Conservation (phyloP, 2,888 invertebrate species). For the Microchrysa polita region DNA sequence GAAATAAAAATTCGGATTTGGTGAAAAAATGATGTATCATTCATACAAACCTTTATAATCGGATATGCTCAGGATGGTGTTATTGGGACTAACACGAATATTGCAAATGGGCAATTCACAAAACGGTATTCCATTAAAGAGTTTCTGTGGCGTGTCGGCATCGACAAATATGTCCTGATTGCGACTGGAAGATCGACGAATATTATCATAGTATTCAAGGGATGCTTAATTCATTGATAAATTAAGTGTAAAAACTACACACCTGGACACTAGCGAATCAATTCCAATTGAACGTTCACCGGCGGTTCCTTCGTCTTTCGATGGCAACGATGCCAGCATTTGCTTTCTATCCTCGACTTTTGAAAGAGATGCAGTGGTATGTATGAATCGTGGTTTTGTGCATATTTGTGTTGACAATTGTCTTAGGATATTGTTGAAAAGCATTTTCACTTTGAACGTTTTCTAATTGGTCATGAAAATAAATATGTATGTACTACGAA, state of each 20-base stretch:
- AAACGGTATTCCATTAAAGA: slow-evolving; percentile 81
- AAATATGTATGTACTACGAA: too few species aligned
- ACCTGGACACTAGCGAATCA: slow-evolving; percentile 72
- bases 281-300: slow-evolving; percentile 80
- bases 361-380: slow-evolving; percentile 54
- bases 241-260: slow-evolving; percentile 53
- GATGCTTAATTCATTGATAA: background rate
- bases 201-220: background rate
- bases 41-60: slow-evolving; percentile 71
- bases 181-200: background rate
- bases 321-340: slow-evolving; percentile 68
- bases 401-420: slow-evolving; percentile 15
- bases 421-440: background rate
- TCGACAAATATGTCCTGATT: slow-evolving; percentile 77
- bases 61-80: slow-evolving; percentile 83
- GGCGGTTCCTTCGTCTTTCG: slow-evolving; percentile 77
- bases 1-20: background rate
- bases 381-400: slow-evolving; percentile 50
- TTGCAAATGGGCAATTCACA: slow-evolving; percentile 84
- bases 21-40: slow-evolving; percentile 7
- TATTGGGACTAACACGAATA: slow-evolving; percentile 85
- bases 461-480: too few species aligned
- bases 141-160: slow-evolving; percentile 72
- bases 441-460: background rate
- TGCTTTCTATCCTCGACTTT: slow-evolving; percentile 67